Evolutionary conservation across 2,113 vertebrate genomes (phyloP).

Genomic region (Perca flavescens): DNA sequence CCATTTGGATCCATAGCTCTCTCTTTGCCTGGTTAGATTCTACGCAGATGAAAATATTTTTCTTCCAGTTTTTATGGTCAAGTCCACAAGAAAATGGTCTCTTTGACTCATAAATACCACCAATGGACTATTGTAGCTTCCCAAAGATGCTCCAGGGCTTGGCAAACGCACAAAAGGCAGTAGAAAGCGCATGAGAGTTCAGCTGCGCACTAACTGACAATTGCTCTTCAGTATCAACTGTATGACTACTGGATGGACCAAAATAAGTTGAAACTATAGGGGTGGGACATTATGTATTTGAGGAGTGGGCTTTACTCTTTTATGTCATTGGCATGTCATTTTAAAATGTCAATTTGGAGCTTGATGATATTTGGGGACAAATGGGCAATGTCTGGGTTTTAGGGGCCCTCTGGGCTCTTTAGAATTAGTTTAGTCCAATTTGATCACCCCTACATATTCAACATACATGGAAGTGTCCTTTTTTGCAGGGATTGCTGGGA

Average conservation of each 20-base stretch:
- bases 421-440: conserved; percentile 69
- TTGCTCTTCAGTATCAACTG: conserved; percentile 57
- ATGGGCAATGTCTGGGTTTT: conserved; percentile 51
- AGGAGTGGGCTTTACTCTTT: conserved; percentile 60
- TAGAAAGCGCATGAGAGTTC: conserved; percentile 31
- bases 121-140: conserved; percentile 24
- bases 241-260: conserved; percentile 74
- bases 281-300: conserved; percentile 60
- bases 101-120: conserved; percentile 25
- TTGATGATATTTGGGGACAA: background rate
- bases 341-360: conserved; percentile 53
- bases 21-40: conserved; percentile 22
- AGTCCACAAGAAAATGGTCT: conserved; percentile 38
- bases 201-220: conserved; percentile 70
- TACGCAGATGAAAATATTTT: conserved; percentile 18
- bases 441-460: conserved; percentile 84
- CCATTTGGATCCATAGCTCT: conserved; percentile 32
- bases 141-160: conserved; percentile 57
- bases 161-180: conserved; percentile 39
- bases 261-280: conserved; percentile 74
- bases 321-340: conserved; percentile 35
- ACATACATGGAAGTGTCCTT: conserved; percentile 86
- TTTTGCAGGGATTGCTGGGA: conserved; percentile 89
- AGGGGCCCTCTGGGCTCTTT: conserved; percentile 37
- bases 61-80: conserved; percentile 22